Base-by-base conservation (phyloP, 2,113 vertebrate species). In the Tenebrosternarchus preto region DNA sequence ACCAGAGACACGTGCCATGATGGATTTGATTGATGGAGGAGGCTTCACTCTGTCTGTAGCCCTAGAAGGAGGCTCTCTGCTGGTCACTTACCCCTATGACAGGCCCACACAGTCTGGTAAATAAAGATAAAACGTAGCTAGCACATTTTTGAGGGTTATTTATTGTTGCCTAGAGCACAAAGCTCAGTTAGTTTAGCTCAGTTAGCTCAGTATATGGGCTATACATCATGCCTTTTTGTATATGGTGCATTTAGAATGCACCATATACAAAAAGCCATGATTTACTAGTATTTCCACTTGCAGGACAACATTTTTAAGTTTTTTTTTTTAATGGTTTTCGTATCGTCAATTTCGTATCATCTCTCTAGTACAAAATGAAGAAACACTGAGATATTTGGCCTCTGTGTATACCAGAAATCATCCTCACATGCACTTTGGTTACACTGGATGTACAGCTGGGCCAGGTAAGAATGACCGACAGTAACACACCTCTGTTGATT, bases 51-150 rank as follows among this genome's bases (percentile, higher is more conserved):
- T 99, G 53, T 98, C 97, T 46, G 93, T 99, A 24, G 94, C 93
- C 0, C 91, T 99, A 1, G 97, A 99, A 71, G 96, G 96, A 87
- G 97, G 97, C 79, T 94, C 95, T 56, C 91, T 99, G 76, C 91
- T 98, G 67, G 95, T 94, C 64, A 96, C 96, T 5, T 98, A 98
- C 82, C 96, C 97, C 0, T 98, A 97, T 16, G 95, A 98, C 88
- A 95, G 94, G 69, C 95, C 97, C 73, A 92, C 92, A 0, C 95
- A 97, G 86, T 92, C 95, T 85, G 95, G 97, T 98, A 92, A 72
- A 11, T 50, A 50, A 50, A 50, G 12, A 50, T 15, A 50, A 12
- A 12, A 50, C 33, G 6, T 36, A 36, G 33, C 33, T 36, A 50
- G 43, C 43, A 50, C 43, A 50, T 50, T 50, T 50, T n/a, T 50